Evolutionary conservation across 2,888 invertebrate genomes (phyloP), one percentile per base, ranked within the genome.

Genomic region (Agrochola lota): DNA sequence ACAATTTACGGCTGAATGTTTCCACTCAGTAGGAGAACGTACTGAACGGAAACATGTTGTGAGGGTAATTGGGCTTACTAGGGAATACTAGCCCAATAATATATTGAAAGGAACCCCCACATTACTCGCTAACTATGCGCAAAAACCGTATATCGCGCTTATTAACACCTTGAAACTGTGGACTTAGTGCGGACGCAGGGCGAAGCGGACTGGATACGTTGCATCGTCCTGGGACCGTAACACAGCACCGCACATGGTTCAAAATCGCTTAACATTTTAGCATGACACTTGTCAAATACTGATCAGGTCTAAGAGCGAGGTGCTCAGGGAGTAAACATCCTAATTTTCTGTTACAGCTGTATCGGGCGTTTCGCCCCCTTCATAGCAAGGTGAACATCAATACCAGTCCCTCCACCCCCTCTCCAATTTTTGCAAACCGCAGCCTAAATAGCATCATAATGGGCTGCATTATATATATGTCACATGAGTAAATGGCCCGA

Each of bases 1-100:
- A 55, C 69, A 64, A 64, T 59, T 43, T 62, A 46, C 12, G 17
- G 23, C n/a, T 62, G n/a, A 59, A 72, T 35, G 9, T 57, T 30
- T 12, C 46, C 64, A 30, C 4, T 49, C 17, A 71, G 23, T 46
- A 43, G 43, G 43, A 40, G 8, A 11, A 6, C 26, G 6, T 66
- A 6, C 64, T 43, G 46, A 26, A 49, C 23, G 7, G 66, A 46
- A 26, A 12, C 3, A 60, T 52, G 23, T 15, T 52, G 15, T 35
- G 30, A 15, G 15, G 30, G 15, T 35, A 17, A 30, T 68, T 30
- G 12, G 20, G 4, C 46, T 66, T 20, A 12, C 26, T 46, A 46
- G 5, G 40, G 12, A 2, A 43, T 23, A 8, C 67, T 49, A 30
- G 9, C 60, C 26, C 12, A 60, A 43, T 70, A 1, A 23, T 8